Conservation (phyloP, 2,797 vertebrate species). For the Pagetopsis macropterus region DNA sequence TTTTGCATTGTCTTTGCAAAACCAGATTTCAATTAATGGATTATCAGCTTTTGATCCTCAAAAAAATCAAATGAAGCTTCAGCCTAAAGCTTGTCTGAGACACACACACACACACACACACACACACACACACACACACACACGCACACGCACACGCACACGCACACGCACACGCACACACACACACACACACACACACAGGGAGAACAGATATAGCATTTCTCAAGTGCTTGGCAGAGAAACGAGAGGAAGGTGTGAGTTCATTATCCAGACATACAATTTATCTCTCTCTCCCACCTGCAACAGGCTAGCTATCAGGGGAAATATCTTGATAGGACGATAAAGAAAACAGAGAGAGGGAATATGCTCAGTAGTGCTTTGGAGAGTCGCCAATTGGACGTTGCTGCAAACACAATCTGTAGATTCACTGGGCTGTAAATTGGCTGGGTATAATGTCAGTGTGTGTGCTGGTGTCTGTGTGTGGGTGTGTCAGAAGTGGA, state of each 20-base stretch:
- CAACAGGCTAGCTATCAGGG: conserved; percentile 68
- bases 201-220: conserved; percentile 42
- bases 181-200: background rate
- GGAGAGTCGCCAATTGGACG: conserved; percentile 75
- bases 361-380: conserved; percentile 75
- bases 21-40: conserved; percentile 69
- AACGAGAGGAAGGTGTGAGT: conserved; percentile 55
- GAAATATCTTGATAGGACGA: conserved; percentile 78
- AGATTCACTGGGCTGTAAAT: conserved; percentile 73
- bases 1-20: conserved; percentile 36
- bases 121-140: background rate
- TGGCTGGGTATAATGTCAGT: conserved; percentile 65
- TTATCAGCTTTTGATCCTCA: conserved; percentile 53
- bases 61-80: background rate
- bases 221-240: conserved; percentile 45
- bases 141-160: background rate
- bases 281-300: conserved; percentile 59
- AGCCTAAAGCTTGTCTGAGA: conserved; percentile 18
- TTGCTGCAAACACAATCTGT: conserved; percentile 77
- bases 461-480: conserved; percentile 41
- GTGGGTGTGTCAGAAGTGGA: conserved; percentile 51
- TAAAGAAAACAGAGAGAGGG: conserved; percentile 72
- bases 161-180: background rate
- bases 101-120: background rate
- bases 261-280: conserved; percentile 74